These are phyloP conservation scores for Amniataba percoides DNA, from an alignment of 2,797 vertebrate genomes.

Conservation along the genomic window DNA sequence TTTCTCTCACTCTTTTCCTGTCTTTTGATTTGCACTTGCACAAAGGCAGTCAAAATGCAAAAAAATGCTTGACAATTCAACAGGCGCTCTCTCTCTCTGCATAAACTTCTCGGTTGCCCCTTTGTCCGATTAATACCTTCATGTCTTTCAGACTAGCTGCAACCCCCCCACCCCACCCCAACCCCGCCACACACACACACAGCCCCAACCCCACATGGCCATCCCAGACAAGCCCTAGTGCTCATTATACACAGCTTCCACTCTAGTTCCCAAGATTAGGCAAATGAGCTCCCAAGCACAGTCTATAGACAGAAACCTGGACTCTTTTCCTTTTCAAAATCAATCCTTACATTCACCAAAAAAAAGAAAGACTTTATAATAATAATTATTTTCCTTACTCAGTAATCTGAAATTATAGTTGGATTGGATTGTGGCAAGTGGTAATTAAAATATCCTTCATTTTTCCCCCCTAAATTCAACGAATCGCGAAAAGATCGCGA, in stretches of 20 bases:
- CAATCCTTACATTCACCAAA: conserved; percentile 62
- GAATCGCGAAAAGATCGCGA: conserved; percentile 31
- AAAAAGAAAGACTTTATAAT: conserved; percentile 59
- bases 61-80: conserved; percentile 85
- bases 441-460: conserved; percentile 14
- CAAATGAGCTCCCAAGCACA: conserved; percentile 86
- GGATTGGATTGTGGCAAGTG: conserved; percentile 38
- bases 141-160: conserved; percentile 82
- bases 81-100: conserved; percentile 77
- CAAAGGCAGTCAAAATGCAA: conserved; percentile 83
- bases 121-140: conserved; percentile 88
- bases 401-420: conserved; percentile 29
- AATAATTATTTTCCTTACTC: conserved; percentile 56
- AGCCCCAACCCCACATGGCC: conserved; percentile 61
- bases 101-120: conserved; percentile 84
- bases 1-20: conserved; percentile 57
- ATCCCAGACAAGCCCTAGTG: conserved; percentile 82
- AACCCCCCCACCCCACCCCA: conserved; percentile 6
- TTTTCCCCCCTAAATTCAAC: conserved; percentile 8
- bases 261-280: conserved; percentile 91
- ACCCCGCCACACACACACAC: not conserved
- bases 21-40: conserved; percentile 71
- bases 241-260: conserved; percentile 89
- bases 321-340: conserved; percentile 76
- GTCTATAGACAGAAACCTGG: conserved; percentile 80